Base-by-base conservation (phyloP, 2,888 invertebrate species). In the Amiota minor region DNA sequence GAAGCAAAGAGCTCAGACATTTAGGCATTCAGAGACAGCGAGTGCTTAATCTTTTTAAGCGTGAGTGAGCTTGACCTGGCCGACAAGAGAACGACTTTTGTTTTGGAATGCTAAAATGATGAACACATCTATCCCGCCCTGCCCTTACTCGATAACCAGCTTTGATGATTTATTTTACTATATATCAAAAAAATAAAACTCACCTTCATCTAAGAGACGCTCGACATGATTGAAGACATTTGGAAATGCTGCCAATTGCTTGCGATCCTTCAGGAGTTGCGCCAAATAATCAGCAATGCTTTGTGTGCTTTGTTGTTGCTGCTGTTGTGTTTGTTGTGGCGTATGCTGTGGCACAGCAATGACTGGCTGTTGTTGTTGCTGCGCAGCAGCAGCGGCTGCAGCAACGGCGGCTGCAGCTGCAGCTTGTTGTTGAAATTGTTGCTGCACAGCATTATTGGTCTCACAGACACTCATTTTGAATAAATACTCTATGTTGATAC, bases 191-290 rank as follows among this genome's bases (percentile, higher is more conserved):
- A n/a, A n/a, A n/a, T n/a, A n/a, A n/a, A n/a, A n/a, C n/a, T 85
- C 94, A 99, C 99, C 99, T 95, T 99, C 99, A 91, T 99, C 99
- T 90, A 99, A 93, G 89, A 99, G 95, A 91, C 99, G 94, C 92
- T 99, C 99, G 91, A 98, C 95, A 93, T 99, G 99, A 92, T 97
- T 95, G 93, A 99, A 99, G 91, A 99, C 97, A 93, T 98, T 98
- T 87, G 99, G 99, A 92, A 99, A 98, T 90, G 98, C 98, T 89
- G 98, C 97, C 91, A 99, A 94, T 93, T 99, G 98, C 93, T 99
- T 99, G 93, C 98, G 97, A 94, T 99, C 99, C 94, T 99, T 99
- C 91, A 99, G 94, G 92, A 99, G 94, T 93, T 99, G 99, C 91
- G 99, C 98, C 93, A 99, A 94, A 93, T 99, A 99, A 93, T 99